A percentile compares a stretch with the other conserved stretches of the same genome.
These are phyloP conservation scores for Platygyra sinensis DNA, from an alignment of 64 coral and sea anemone species.

Conservation along the genomic window DNA sequence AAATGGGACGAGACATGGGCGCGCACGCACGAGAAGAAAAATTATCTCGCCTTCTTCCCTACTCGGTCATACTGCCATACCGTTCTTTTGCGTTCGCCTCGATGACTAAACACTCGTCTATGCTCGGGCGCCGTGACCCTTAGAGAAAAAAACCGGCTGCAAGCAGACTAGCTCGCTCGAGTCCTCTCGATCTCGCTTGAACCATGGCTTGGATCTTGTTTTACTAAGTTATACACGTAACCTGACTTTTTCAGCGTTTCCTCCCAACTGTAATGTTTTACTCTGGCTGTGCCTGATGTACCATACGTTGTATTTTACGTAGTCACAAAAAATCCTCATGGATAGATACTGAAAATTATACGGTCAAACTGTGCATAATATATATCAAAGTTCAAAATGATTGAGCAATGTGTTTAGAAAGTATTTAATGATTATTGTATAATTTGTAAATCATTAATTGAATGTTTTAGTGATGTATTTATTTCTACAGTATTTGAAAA, in stretches of 20 bases:
- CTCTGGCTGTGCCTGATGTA: neutral
- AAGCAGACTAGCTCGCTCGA: too few species aligned
- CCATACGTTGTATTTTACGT: neutral
- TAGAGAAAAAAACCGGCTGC: too few species aligned
- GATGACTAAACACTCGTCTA: too few species aligned
- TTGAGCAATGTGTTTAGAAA: neutral
- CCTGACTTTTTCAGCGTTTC: neutral
- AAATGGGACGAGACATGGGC: too few species aligned
- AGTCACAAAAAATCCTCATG: neutral
- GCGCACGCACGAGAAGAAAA: too few species aligned
- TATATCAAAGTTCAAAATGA: neutral
- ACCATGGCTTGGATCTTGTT: too few species aligned
- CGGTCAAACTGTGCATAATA: neutral
- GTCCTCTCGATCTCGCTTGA: too few species aligned
- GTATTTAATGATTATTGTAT: neutral
- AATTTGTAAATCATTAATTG: neutral
- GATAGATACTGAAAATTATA: neutral
- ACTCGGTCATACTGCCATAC: too few species aligned
- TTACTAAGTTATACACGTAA: too few species aligned
- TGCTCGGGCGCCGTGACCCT: too few species aligned
- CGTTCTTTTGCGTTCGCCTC: too few species aligned
- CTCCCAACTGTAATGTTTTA: neutral
- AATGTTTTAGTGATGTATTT: neutral
- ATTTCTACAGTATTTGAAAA: neutral
- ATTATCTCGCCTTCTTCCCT: too few species aligned